Percentiles rank a stretch among this genome's conserved stretches.
Conservation (phyloP, 2,113 vertebrate genomes). For the Caracal caracal region DNA sequence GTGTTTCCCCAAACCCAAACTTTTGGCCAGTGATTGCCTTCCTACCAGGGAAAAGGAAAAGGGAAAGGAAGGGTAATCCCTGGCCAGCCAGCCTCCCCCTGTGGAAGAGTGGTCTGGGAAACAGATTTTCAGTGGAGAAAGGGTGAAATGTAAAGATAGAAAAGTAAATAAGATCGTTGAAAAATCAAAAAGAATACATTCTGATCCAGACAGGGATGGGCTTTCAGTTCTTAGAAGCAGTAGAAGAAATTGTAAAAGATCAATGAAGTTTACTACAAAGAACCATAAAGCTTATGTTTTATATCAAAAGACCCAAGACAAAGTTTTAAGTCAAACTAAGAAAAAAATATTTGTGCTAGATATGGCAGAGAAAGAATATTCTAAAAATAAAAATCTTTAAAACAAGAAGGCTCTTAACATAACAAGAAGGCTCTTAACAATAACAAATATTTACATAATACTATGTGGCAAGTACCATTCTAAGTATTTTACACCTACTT, state of each 20-base stretch:
- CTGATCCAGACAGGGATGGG: background rate
- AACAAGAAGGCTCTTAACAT: constrained; percentile 2
- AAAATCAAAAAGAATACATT: constrained; percentile 1
- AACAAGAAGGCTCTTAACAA: background rate
- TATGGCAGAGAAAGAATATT: background rate
- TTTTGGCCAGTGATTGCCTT: background rate
- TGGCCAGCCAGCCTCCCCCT: background rate
- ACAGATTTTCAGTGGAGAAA: background rate
- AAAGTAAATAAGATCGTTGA: background rate
- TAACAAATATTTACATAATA: background rate
- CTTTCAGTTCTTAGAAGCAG: background rate
- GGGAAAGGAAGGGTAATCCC: background rate
- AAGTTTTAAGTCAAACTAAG: constrained; percentile 39
- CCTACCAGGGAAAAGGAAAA: background rate
- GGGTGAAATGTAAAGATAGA: background rate
- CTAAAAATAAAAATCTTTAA: constrained; percentile 28
- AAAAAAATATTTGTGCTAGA: background rate
- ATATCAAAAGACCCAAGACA: background rate
- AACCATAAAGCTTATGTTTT: background rate
- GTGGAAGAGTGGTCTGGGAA: background rate
- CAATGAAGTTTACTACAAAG: background rate
- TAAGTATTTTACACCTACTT: background rate
- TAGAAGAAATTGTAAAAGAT: constrained; percentile 18
- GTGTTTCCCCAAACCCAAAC: constrained; percentile 41
- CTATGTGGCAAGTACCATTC: background rate